Evolutionary conservation across 2,888 invertebrate genomes (phyloP), one percentile per base, ranked within the genome.

Genomic region (Hoplodrina ambigua): DNA sequence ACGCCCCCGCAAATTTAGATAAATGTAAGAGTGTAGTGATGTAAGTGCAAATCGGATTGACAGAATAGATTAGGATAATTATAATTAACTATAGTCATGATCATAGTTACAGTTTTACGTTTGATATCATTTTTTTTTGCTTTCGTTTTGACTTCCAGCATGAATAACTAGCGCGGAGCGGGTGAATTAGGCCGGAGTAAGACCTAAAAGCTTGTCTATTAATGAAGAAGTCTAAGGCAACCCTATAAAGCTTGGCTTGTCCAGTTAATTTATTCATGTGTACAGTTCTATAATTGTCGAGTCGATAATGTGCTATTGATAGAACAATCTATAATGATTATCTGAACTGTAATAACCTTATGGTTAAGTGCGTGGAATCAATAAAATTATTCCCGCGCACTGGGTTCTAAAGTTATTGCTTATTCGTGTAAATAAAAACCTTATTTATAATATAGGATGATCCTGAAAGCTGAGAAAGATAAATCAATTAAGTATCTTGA

Each of bases 241-340:
- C 41, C 41, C 41, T 41, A 13, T n/a, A 17, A 60, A 54, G 25
- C 8, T n/a, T 46, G 52, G 41, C 37, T 37, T 33, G 33, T 50
- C 13, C 25, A 33, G 44, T 62, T 81, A 49, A 61, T 61, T 64
- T 66, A 60, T 63, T 73, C 58, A 58, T 57, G 46, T 70, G 52
- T 59, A 54, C 63, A 19, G 19, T 60, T 70, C 62, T 20, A 59
- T 11, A 55, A 57, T 33, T 65, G 54, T 63, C 55, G 52, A 58
- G 37, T 30, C 37, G 33, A 53, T 53, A 20, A 57, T 46, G 33
- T 33, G 20, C 17, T 49, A 46, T 65, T 55, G 10, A 55, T 55
- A 50, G 74, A 54, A n/a, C 37, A 54, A 54, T 41, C 46, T 33
- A 56, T 63, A 50, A 53, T 10, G 8, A 65, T 50, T 30, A 41